Conservation (phyloP, 2,888 invertebrate species). For the Agrochola litura region DNA sequence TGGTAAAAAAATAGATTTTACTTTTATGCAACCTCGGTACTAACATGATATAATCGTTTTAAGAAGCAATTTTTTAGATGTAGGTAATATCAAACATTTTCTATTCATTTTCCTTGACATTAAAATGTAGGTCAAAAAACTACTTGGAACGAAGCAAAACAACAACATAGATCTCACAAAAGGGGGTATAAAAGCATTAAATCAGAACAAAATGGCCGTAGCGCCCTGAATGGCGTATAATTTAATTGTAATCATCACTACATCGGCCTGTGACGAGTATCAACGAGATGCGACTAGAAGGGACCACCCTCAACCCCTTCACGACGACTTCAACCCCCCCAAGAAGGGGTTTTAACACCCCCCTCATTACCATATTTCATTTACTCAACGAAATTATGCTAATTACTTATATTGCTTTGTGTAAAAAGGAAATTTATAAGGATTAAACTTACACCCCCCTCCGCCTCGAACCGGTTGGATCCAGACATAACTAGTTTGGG, state of each 20-base stretch:
- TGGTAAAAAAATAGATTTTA: not conserved
- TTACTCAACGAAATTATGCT: constrained; percentile 91
- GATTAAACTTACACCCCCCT: constrained; percentile 88
- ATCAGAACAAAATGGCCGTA: constrained; percentile 87
- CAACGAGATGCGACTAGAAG: constrained; percentile 89
- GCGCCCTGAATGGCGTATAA: constrained; percentile 84
- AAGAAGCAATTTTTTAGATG: not conserved
- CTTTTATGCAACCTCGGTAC: too few relatives aligned
- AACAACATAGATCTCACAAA: constrained; percentile 62
- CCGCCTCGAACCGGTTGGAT: constrained; percentile 75
- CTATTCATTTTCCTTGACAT: constrained; percentile 27
- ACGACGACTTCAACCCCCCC: constrained; percentile 75
- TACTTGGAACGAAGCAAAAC: constrained; percentile 58
- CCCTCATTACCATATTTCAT: constrained; percentile 91
- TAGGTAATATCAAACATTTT: not conserved
- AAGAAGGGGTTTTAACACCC: constrained; percentile 85
- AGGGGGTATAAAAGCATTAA: constrained; percentile 76
- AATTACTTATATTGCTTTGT: constrained; percentile 91
- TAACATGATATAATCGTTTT: not conserved
- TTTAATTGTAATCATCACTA: constrained; percentile 90
- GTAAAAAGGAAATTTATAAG: constrained; percentile 91
- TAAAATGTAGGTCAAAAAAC: constrained; percentile 62
- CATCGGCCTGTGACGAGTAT: constrained; percentile 88
- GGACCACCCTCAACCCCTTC: constrained; percentile 79
- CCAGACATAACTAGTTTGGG: constrained; percentile 81